Conservation (phyloP, 2,888 invertebrate species). For the Hemaris fuciformis region DNA sequence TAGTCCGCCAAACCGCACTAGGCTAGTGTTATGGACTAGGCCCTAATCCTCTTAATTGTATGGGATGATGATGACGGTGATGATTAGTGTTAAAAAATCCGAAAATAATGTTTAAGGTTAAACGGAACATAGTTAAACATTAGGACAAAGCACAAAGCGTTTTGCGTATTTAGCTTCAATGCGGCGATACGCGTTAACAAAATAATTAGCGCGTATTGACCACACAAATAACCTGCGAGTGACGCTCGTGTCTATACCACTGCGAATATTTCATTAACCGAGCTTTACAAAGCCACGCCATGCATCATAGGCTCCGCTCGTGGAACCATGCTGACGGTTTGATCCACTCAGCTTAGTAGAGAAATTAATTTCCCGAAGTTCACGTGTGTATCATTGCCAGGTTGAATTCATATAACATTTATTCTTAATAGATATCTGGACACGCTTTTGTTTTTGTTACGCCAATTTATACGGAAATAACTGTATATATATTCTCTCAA, state of each 20-base stretch:
- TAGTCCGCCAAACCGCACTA: too few species aligned
- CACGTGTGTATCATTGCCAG: background rate
- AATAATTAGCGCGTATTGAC: constrained; percentile 43
- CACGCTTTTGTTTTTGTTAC: background rate
- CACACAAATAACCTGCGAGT: constrained; percentile 36
- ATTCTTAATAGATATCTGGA: background rate
- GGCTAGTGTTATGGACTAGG: too few species aligned
- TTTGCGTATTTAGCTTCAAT: background rate
- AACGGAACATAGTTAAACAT: background rate
- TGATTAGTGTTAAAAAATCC: too few species aligned
- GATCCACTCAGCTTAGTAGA: constrained; percentile 73
- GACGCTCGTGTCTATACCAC: constrained; percentile 44
- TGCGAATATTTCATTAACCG: constrained; percentile 75
- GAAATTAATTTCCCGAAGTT: constrained; percentile 35
- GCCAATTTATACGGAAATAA: too few species aligned
- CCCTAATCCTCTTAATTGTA: too few species aligned
- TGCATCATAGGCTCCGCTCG: constrained; percentile 70
- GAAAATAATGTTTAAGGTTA: background rate
- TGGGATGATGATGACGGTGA: too few species aligned
- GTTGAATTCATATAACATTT: background rate
- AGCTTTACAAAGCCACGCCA: constrained; percentile 63
- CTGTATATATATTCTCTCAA: too few species aligned
- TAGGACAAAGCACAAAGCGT: background rate
- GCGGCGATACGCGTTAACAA: constrained; percentile 21
- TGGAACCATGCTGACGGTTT: constrained; percentile 64